These are phyloP conservation scores for Kryptolebias ocellatus DNA, from an alignment of 2,797 vertebrate species.

Conservation along the genomic window DNA sequence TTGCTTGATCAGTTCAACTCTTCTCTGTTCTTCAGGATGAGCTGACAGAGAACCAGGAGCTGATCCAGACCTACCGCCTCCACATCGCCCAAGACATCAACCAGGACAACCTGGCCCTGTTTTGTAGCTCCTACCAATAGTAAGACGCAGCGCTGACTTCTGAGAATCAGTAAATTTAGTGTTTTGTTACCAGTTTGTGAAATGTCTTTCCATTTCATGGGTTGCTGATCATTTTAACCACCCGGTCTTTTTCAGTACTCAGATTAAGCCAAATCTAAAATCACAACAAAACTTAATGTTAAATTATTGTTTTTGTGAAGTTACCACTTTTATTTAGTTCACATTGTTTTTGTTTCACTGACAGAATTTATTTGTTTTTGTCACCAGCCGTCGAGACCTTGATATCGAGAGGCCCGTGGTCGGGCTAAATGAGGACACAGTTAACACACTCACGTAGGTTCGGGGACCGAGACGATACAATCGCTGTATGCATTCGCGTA, in stretches of 20 bases:
- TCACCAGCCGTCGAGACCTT: conserved; percentile 89
- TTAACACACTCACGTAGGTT: conserved; percentile 92
- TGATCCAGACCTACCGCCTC: conserved; percentile 96
- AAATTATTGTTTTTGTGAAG: not conserved
- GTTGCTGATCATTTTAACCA: not conserved
- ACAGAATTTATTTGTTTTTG: conserved; percentile 2
- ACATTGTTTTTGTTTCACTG: not conserved
- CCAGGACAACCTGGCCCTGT: conserved; percentile 95
- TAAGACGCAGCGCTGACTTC: conserved; percentile 73
- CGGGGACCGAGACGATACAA: not conserved
- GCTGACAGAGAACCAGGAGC: conserved; percentile 93
- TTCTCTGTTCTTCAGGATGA: conserved; percentile 84
- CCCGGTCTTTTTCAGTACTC: not conserved
- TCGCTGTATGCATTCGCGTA: not conserved
- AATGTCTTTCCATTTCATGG: not conserved
- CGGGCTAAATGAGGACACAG: conserved; percentile 86
- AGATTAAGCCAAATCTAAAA: not conserved
- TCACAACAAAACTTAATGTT: not conserved
- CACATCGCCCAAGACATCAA: conserved; percentile 98
- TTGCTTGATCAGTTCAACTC: not conserved
- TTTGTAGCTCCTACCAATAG: conserved; percentile 91
- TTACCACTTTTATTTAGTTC: not conserved
- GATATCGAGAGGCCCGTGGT: conserved; percentile 92
- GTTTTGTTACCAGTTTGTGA: not conserved
- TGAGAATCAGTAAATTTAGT: no score